Evolutionary conservation across 2,113 vertebrate genomes (phyloP).

Genomic region (Hyaena hyaena): DNA sequence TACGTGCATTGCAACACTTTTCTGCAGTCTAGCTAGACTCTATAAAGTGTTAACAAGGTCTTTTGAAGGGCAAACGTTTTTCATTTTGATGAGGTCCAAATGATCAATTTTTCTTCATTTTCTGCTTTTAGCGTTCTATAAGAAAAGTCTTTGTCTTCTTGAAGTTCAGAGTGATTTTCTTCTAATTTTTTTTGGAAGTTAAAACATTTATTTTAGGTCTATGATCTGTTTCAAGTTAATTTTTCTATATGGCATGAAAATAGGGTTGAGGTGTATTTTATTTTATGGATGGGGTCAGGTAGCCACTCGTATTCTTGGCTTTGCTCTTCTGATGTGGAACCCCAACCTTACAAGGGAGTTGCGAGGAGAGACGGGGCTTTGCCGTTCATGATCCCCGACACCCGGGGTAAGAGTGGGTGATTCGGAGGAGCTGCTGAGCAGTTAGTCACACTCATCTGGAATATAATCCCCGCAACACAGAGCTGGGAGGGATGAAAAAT

Average conservation of each 20-base stretch:
- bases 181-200: background rate
- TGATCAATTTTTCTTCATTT: background rate
- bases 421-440: accelerated
- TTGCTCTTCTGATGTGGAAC: background rate
- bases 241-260: background rate
- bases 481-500: background rate
- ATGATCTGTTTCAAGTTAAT: background rate
- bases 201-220: background rate
- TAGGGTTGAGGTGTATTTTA: background rate
- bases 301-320: background rate
- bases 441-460: background rate
- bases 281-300: background rate
- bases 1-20: background rate
- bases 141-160: background rate
- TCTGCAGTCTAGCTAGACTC: background rate
- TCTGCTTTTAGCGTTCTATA: background rate
- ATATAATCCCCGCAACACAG: background rate
- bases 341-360: accelerated
- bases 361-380: accelerated
- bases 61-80: background rate
- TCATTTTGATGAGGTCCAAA: background rate
- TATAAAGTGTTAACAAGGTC: background rate
- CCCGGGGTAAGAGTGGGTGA: too few species aligned
- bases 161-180: background rate
- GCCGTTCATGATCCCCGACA: too few species aligned